phyloP scores from a whole-genome alignment of 2,888 invertebrate genomes.

The Crossocerus cetratus region DNA sequence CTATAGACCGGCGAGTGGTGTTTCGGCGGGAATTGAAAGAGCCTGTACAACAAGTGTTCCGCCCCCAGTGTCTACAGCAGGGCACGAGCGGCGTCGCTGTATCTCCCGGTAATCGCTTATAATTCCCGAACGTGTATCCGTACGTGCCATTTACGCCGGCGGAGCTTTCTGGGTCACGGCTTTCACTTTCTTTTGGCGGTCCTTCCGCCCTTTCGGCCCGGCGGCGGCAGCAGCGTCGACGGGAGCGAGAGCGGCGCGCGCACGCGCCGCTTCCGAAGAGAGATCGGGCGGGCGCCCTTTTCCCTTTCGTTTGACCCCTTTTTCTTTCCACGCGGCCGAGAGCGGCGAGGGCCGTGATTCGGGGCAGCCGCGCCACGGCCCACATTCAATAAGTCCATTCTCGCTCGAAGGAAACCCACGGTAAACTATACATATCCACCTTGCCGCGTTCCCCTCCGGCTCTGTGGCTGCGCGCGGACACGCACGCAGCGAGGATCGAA shows the following conservation, averaged over 20 bases:
- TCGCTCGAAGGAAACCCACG: conserved; percentile 27
- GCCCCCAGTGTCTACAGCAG: no score
- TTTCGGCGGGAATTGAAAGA: no score
- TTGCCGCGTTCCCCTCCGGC: conserved; percentile 12
- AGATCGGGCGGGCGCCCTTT: conserved; percentile 42
- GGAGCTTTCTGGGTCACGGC: conserved; percentile 73
- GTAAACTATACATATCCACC: conserved; percentile 35
- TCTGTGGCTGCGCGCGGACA: conserved; percentile 4
- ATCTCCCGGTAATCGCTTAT: conserved; percentile 39
- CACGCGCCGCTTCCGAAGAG: conserved; percentile 6
- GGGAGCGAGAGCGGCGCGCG: conserved; percentile 1
- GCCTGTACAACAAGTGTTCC: no score
- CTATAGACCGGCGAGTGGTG: no score
- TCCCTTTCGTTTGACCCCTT: conserved; percentile 52
- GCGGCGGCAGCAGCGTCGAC: conserved; percentile 18
- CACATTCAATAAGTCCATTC: conserved; percentile 36
- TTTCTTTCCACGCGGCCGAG: conserved; percentile 15
- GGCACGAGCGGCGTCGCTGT: background rate
- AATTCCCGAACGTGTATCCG: conserved; percentile 41
- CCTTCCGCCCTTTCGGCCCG: conserved; percentile 61
- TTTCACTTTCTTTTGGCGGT: conserved; percentile 74
- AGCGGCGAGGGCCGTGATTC: conserved; percentile 44
- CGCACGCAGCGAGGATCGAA: conserved; percentile 9
- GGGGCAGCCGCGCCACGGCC: conserved; percentile 35
- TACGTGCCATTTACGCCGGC: conserved; percentile 64